Evolutionary conservation across 2,113 vertebrate species (phyloP), one percentile per base, ranked within the genome.

Genomic region (Phoenicopterus ruber): DNA sequence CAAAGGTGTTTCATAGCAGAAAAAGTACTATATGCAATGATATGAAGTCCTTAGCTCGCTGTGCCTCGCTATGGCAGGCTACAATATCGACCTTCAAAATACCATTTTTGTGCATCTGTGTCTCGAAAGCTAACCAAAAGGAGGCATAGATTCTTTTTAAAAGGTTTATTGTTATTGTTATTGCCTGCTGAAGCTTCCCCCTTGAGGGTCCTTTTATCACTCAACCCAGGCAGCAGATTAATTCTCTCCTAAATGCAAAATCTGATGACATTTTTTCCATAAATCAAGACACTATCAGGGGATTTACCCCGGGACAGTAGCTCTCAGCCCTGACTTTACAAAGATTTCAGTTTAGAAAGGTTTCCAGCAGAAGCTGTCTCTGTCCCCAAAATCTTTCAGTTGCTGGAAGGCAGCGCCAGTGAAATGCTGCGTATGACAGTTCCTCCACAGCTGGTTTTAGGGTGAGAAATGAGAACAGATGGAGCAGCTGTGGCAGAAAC

Each of bases 381-480:
- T 59, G 13, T 74, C 38, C 52, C 59, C 21, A 11, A 17, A n/a
- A 71, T 69, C 25, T 81, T 84, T 46, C 24, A 20, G 7, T 6
- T 38, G 58, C 84, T 94, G 55, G 55, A 78, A 83, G 82, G 59
- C n/a, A 88, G 32, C 26, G 47, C 79, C 46, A 40, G 42, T 32
- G 82, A 55, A 95, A 86, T 73, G 67, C 74, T 89, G 61, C 1
- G 1, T 46, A 3, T 58, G 61, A 76, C 65, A 91, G 21, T 31
- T 31, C 4, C 57, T 93, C 66, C 87, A 83, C 74, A 90, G 88
- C 55, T 96, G 93, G 21, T 92, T 93, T 92, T 91, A 93, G 92
- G 88, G 67, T 90, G 74, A 90, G 76, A 93, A 96, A 94, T 24
- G 31, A 61, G 87, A 95, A 70, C 93, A 96, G 93, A 90, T 88